A percentile compares a stretch with the other conserved stretches of the same genome.
Conservation (phyloP, 2,113 vertebrate species). For the Opisthocomus hoazin region DNA sequence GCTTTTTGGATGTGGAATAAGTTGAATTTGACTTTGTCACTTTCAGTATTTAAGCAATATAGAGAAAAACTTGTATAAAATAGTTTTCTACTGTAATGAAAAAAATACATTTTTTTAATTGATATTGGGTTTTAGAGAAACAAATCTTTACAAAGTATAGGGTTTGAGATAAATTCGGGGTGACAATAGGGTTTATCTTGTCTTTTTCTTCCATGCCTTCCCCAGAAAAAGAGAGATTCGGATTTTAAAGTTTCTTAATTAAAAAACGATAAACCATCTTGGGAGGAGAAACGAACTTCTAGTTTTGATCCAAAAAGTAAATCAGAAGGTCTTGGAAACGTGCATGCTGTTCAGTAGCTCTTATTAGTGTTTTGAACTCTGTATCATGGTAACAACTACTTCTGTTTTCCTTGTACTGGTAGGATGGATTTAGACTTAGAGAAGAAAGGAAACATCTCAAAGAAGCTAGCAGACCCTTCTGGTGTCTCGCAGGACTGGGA, state of each 20-base stretch:
- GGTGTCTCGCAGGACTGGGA: conserved; percentile 14
- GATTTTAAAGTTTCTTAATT: not conserved
- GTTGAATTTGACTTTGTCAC: not conserved
- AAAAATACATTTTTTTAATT: not conserved
- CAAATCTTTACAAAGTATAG: not conserved
- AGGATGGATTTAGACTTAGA: not conserved
- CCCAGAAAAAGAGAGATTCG: not conserved
- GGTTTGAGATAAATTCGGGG: not conserved
- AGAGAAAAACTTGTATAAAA: not conserved
- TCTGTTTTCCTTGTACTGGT: not conserved
- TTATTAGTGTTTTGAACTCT: not conserved
- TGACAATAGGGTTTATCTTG: not conserved
- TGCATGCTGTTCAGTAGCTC: not conserved
- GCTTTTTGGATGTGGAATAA: not conserved
- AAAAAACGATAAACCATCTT: not conserved
- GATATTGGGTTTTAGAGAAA: not conserved
- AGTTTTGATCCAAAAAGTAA: not conserved
- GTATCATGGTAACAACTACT: not conserved
- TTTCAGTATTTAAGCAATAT: not conserved
- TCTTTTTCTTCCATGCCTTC: not conserved
- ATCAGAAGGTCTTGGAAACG: not conserved
- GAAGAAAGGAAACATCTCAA: conserved; percentile 3
- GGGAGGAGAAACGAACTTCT: not conserved
- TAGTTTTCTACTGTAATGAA: not conserved
- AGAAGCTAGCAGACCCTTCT: conserved; percentile 1